Percentiles rank a stretch among this genome's conserved stretches.
These are phyloP conservation scores for Germaria angustata DNA, from an alignment of 2,888 invertebrate genomes.

Conservation along the genomic window DNA sequence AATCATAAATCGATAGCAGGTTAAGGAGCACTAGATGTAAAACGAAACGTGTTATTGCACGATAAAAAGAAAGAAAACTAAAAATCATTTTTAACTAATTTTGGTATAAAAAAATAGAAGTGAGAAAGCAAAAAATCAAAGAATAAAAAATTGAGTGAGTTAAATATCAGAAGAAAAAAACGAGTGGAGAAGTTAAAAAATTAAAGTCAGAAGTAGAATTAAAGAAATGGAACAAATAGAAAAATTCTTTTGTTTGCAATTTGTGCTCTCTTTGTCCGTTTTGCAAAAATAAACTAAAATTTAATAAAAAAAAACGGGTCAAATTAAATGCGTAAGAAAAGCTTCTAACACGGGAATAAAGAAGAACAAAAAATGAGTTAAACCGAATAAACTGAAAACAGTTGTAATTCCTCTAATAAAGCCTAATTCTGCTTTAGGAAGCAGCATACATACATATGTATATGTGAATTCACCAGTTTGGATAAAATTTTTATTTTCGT, in stretches of 20 bases:
- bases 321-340: slow-evolving; percentile 16
- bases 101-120: slow-evolving; percentile 46
- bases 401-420: background rate
- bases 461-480: slow-evolving; percentile 20
- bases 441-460: slow-evolving; percentile 9
- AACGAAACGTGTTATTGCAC: slow-evolving; percentile 56
- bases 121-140: slow-evolving; percentile 44
- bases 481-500: slow-evolving; percentile 5
- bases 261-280: background rate
- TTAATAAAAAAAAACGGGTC: slow-evolving; percentile 32
- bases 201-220: slow-evolving; percentile 34
- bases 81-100: slow-evolving; percentile 48
- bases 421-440: background rate
- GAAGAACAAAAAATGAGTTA: slow-evolving; percentile 1
- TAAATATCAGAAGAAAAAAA: slow-evolving; percentile 22
- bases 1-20: background rate
- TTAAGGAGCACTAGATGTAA: background rate
- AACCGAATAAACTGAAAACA: background rate
- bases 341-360: background rate
- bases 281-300: slow-evolving; percentile 33
- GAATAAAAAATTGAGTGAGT: slow-evolving; percentile 43
- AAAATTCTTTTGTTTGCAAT: slow-evolving; percentile 29
- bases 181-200: slow-evolving; percentile 21
- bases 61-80: slow-evolving; percentile 28
- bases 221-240: slow-evolving; percentile 45